Evolutionary conservation across 2,113 vertebrate species (phyloP), one percentile per base, ranked within the genome.

Genomic region (Rhinichthys klamathensis): DNA sequence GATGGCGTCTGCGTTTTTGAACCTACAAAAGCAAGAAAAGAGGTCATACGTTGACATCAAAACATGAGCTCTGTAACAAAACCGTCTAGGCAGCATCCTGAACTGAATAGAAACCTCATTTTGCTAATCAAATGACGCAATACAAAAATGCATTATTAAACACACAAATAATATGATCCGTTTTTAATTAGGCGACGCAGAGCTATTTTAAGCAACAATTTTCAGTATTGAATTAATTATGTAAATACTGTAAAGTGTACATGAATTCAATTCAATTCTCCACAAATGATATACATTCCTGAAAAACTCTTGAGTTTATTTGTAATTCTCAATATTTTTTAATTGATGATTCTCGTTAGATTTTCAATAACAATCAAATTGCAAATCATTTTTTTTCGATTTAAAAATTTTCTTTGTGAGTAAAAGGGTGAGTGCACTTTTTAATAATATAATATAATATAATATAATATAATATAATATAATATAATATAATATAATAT

Each of bases 1-100:
- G 3, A 99, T 99, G 84, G 97, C 97, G 54, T 99, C 97, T n/a
- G 96, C 96, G 87, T 99, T 99, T 92, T 99, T 99, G 93, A 99
- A 99, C 91, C 98, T 99, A 88, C 2, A 72, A 84, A 41, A 61
- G 46, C 15, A 44, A 51, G 38, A 3, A 41, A 84, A 77, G 13
- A 38, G 11, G 35, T 80, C 21, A 13, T 3, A 23, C 2, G 23
- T 13, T 21, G 74, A 32, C 13, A 54, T 23, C 23, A 21, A 13
- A 13, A 35, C 18, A 25, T 16, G 72, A 74, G 12, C 41, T 49
- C n/a, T 9, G 2, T 46, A 25, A n/a, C 41, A 70, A 70, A 70
- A n/a, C 67, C 21, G 23, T 21, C 49, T 16, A 51, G 54, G 54
- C 70, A 49, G n/a, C 7, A 49, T 63, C 3, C 6, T 74, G 2